Evolutionary conservation across 2,888 invertebrate species (phyloP), one percentile per base, ranked within the genome.

Genomic region (Cosmopolites sordidus): DNA sequence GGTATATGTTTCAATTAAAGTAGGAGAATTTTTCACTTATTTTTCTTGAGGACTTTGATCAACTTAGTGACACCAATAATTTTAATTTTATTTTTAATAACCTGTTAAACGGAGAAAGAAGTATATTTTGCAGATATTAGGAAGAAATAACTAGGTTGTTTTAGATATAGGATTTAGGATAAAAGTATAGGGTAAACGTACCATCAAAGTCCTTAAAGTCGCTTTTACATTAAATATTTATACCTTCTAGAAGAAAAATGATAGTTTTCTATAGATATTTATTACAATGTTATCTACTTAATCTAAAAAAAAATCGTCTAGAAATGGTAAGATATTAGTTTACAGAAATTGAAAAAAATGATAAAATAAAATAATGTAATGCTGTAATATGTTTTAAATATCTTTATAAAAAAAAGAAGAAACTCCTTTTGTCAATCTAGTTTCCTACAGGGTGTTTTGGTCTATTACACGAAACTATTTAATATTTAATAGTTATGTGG

Each of bases 201-300:
- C 49, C 53, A 66, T 65, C 65, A 65, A 65, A 66, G 65, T 62
- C 63, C 64, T 64, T 62, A 59, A 67, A 60, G 56, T 62, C 59
- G 69, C 68, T 71, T 22, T 72, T 66, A 69, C 66, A 69, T 44
- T 29, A 48, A 71, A 71, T 72, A 72, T 72, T 72, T 72, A 70
- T 73, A 73, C 69, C 72, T 71, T 68, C 39, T 73, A 73, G 72
- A 64, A 64, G 69, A 64, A 70, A 67, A 65, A 42, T 67, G 63
- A 72, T 73, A 73, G 73, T 73, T 73, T 73, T 73, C 73, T 73
- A 73, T 73, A 72, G 73, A 73, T 73, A 72, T 73, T 72, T 73
- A 71, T 72, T 70, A 71, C 55, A 62, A 69, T 71, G 70, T 69
- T 70, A 70, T 68, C 64, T 52, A 48, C 69, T 69, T 66, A 66